Percentiles rank a stretch among this genome's conserved stretches.
These are phyloP conservation scores for Apis cerana DNA, from an alignment of 1,140 invertebrate species.

Conservation along the genomic window DNA sequence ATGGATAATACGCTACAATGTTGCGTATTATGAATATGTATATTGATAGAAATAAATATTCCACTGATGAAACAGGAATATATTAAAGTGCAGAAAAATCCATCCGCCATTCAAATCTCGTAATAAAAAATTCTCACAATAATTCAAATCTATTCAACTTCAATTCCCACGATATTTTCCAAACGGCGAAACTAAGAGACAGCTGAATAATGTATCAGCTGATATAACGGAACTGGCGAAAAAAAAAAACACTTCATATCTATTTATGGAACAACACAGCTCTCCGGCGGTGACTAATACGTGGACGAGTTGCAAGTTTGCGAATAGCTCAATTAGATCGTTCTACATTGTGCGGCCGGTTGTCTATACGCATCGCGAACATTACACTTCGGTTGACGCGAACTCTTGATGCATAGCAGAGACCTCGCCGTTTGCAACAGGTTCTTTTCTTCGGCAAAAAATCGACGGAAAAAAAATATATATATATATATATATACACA, in stretches of 20 bases:
- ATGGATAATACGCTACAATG: no score
- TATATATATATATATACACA: not conserved
- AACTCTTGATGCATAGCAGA: conserved; percentile 19
- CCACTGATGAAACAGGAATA: no score
- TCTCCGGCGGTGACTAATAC: not conserved
- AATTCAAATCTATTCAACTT: no score
- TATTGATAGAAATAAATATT: no score
- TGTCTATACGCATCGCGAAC: not conserved
- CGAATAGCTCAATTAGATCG: conserved; percentile 16
- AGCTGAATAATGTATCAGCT: no score
- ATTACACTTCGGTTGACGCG: not conserved
- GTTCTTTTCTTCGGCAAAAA: conserved; percentile 7
- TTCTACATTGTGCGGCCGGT: conserved; percentile 7
- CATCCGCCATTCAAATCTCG: no score
- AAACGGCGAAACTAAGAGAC: no score
- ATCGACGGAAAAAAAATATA: not conserved
- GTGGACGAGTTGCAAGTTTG: conserved; percentile 4
- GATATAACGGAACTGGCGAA: no score
- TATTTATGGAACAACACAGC: not conserved
- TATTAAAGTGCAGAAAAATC: no score
- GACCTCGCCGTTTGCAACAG: not conserved
- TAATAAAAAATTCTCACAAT: no score
- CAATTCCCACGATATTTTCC: no score
- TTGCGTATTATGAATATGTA: no score
- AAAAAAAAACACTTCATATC: not conserved